Evolutionary conservation across 2,113 vertebrate genomes (phyloP).

Genomic region (Rostratula benghalensis): DNA sequence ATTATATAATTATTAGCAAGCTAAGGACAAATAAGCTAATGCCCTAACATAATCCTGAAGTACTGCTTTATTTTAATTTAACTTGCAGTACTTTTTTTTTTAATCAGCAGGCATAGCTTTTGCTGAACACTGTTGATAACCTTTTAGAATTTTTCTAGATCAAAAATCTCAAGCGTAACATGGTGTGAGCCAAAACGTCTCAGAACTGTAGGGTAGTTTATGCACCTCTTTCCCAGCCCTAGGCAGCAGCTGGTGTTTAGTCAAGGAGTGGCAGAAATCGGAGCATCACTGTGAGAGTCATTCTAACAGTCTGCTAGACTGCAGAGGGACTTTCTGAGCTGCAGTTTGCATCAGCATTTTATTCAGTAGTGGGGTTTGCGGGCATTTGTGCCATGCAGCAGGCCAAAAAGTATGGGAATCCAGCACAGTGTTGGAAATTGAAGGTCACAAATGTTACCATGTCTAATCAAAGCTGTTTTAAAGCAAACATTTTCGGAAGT

Average conservation of each 20-base stretch:
- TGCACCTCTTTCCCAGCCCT: neutral
- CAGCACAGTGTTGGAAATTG: neutral
- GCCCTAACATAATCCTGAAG: neutral
- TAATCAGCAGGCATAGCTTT: neutral
- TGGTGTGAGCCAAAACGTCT: neutral
- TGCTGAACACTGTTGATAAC: neutral
- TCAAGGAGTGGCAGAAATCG: neutral
- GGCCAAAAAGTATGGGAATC: neutral
- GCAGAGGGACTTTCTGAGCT: neutral
- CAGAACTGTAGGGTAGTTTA: neutral
- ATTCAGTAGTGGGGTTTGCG: neutral
- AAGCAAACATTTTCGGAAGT: neutral
- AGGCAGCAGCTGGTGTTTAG: neutral
- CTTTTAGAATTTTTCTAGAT: neutral
- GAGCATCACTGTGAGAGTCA: neutral
- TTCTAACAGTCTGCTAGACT: neutral
- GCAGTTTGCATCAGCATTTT: neutral
- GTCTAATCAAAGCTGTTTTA: neutral
- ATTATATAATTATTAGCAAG: neutral
- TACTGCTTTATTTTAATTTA: neutral
- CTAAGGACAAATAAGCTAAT: neutral
- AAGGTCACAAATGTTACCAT: neutral
- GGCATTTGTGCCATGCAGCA: neutral
- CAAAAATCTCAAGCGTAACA: neutral
- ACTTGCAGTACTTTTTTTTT: neutral